Evolutionary conservation across 2,113 vertebrate species (phyloP).

Genomic region (Sylvia atricapilla): DNA sequence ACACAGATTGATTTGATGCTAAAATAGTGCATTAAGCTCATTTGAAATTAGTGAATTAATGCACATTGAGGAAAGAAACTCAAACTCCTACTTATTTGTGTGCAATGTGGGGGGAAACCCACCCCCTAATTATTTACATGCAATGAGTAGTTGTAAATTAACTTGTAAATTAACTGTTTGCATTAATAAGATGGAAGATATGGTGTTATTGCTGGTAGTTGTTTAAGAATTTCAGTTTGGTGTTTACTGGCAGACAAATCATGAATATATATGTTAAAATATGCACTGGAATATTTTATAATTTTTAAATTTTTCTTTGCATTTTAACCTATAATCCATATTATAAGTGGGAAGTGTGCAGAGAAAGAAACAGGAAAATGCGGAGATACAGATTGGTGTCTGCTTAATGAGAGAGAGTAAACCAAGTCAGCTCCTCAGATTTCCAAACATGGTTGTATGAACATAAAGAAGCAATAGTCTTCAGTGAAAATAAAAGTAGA

Average conservation of each 20-base stretch:
- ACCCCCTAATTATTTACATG: neutral
- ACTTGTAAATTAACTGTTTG: neutral
- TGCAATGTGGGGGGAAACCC: accelerated
- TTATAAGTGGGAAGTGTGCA: neutral
- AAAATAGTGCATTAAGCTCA: neutral
- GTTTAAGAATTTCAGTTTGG: neutral
- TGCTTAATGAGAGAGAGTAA: neutral
- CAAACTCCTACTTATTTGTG: neutral
- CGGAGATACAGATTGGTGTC: neutral
- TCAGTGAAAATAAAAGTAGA: neutral
- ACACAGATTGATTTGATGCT: neutral
- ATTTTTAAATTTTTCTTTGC: neutral
- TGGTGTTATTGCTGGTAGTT: neutral
- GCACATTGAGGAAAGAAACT: neutral
- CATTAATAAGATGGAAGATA: neutral
- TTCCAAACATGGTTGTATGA: neutral
- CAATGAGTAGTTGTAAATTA: neutral
- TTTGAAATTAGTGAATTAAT: neutral
- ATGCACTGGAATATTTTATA: neutral
- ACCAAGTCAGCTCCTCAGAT: neutral
- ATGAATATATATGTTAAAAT: neutral
- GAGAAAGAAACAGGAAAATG: neutral
- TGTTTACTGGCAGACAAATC: neutral
- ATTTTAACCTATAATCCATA: neutral
- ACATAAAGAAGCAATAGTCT: neutral